These are phyloP conservation scores for Festucalex cinctus DNA, from an alignment of 2,113 vertebrate genomes.

Conservation along the genomic window DNA sequence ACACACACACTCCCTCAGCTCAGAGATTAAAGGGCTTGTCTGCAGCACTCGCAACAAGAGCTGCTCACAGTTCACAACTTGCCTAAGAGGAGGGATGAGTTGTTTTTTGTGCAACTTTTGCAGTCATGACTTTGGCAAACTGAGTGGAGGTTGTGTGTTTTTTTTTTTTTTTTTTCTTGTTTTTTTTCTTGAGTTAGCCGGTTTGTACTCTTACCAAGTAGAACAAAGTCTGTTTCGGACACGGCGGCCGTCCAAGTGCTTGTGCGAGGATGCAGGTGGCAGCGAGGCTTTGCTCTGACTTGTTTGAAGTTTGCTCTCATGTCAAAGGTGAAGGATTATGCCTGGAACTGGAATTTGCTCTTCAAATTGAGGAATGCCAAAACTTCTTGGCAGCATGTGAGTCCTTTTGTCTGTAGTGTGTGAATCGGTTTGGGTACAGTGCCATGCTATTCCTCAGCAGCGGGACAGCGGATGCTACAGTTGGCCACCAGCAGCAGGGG, in stretches of 20 bases:
- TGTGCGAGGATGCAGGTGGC: conserved; percentile 55
- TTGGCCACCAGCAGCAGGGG: conserved; percentile 47
- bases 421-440: conserved; percentile 29
- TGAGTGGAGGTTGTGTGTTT: conserved; percentile 21
- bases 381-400: conserved; percentile 38
- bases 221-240: conserved; percentile 2
- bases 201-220: background rate
- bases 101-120: conserved; percentile 28
- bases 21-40: conserved; percentile 71
- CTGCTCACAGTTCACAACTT: conserved; percentile 52
- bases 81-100: conserved; percentile 55
- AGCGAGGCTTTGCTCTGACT: conserved; percentile 53
- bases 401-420: conserved; percentile 32
- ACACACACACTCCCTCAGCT: conserved; percentile 65
- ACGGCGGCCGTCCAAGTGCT: conserved; percentile 6
- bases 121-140: conserved; percentile 33
- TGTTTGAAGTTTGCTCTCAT: conserved; percentile 63
- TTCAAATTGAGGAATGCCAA: conserved; percentile 48
- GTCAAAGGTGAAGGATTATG: conserved; percentile 76
- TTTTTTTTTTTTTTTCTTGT: conserved; percentile 31
- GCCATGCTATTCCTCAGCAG: conserved; percentile 67
- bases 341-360: conserved; percentile 67
- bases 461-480: conserved; percentile 45
- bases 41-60: conserved; percentile 54
- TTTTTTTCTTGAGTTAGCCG: conserved; percentile 7